phyloP scores from a whole-genome alignment of 30 jellyfish, hydroid and myxozoan species.

The Catostylus mosaicus region DNA sequence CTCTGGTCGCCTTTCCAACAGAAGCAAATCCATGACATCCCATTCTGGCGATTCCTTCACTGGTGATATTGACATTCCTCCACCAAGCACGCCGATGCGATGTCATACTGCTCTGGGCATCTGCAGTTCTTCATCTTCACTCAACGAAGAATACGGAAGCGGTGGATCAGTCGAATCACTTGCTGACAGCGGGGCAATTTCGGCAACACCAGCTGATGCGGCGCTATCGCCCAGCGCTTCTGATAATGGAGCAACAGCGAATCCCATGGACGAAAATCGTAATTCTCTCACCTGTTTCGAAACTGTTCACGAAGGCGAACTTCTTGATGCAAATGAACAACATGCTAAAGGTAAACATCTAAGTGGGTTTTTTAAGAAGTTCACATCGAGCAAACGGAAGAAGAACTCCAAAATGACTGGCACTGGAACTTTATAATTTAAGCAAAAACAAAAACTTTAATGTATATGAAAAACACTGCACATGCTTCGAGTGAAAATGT shows the following conservation, averaged over 20 bases:
- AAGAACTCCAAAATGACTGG: constrained; percentile 34
- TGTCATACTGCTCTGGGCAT: constrained; percentile 93
- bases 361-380: constrained; percentile 79
- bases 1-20: constrained; percentile 82
- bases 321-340: constrained; percentile 44
- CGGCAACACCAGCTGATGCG: constrained; percentile 46
- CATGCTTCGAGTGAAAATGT: neutral
- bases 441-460: neutral
- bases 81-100: constrained; percentile 77
- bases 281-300: constrained; percentile 41
- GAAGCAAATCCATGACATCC: constrained; percentile 93
- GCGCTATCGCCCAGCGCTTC: constrained; percentile 29
- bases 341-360: constrained; percentile 68
- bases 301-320: constrained; percentile 65
- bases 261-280: constrained; percentile 58
- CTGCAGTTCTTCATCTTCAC: constrained; percentile 76
- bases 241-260: constrained; percentile 22
- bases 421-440: constrained; percentile 54
- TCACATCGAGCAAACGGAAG: constrained; percentile 72
- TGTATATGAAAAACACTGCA: constrained; percentile 4
- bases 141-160: constrained; percentile 67
- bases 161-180: constrained; percentile 63
- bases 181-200: constrained; percentile 42
- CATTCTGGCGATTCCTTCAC: constrained; percentile 86
- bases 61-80: constrained; percentile 58